phyloP scores from a whole-genome alignment of 1,140 invertebrate species.

The Drosophila burlai region DNA sequence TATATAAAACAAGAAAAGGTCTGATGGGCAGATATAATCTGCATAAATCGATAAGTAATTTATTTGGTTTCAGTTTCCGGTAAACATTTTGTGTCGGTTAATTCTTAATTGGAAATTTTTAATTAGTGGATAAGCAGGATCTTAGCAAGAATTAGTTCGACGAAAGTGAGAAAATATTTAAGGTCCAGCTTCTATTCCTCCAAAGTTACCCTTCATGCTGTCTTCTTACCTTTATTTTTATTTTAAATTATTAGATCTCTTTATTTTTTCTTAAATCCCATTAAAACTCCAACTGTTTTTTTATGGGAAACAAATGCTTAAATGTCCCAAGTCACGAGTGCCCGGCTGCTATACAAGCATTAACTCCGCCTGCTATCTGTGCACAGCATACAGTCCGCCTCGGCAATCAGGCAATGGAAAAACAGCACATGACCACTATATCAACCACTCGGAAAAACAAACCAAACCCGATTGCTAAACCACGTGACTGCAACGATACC shows the following conservation, averaged over 20 bases:
- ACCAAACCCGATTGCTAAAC: slow-evolving; percentile 52
- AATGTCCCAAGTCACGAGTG: slow-evolving; percentile 26
- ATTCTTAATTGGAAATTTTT: too few relatives aligned
- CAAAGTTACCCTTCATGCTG: too few relatives aligned
- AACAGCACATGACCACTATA: slow-evolving; percentile 49
- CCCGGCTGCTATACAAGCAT: background rate
- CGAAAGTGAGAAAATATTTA: too few relatives aligned
- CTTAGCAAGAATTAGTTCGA: too few relatives aligned
- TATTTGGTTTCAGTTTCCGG: too few relatives aligned
- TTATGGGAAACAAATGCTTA: slow-evolving; percentile 16
- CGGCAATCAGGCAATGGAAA: slow-evolving; percentile 45
- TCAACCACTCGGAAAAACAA: slow-evolving; percentile 48
- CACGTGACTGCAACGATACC: slow-evolving; percentile 49
- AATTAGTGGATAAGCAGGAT: too few relatives aligned
- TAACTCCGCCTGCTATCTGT: slow-evolving; percentile 14
- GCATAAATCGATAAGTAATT: too few relatives aligned
- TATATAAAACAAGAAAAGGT: background rate
- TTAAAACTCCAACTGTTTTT: background rate
- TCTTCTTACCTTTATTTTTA: background rate
- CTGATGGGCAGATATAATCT: too few relatives aligned
- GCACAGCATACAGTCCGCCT: slow-evolving; percentile 20
- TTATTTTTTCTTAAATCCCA: background rate
- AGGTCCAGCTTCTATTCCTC: too few relatives aligned
- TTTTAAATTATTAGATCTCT: background rate
- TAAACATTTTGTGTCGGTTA: too few relatives aligned